phyloP scores from a whole-genome alignment of 1,140 invertebrate genomes.

The Popillia japonica region DNA sequence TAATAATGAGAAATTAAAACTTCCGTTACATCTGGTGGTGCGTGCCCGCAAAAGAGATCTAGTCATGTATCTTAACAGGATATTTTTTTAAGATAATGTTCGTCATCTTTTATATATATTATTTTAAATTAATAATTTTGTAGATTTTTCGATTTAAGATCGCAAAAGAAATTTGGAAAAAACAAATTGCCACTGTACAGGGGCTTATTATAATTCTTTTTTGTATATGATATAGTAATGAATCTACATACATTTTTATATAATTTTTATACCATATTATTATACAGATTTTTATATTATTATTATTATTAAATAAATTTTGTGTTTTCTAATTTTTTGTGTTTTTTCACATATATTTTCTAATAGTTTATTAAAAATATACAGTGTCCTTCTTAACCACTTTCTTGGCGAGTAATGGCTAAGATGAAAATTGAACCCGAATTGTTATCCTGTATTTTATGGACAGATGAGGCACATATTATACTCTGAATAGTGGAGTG shows the following conservation, averaged over 20 bases:
- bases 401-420: too few relatives aligned
- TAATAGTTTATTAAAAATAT: neutral
- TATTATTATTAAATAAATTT: conserved; percentile 30
- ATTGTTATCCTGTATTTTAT: too few relatives aligned
- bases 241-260: conserved; percentile 39
- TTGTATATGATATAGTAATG: conserved; percentile 24
- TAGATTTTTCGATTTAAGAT: too few relatives aligned
- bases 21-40: too few relatives aligned
- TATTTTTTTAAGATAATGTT: conserved; percentile 14
- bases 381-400: too few relatives aligned
- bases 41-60: neutral
- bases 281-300: conserved; percentile 32
- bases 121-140: neutral
- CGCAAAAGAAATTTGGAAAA: too few relatives aligned
- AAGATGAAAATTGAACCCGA: too few relatives aligned
- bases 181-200: conserved; percentile 56
- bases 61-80: conserved; percentile 4
- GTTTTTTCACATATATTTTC: neutral
- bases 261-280: conserved; percentile 37
- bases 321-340: conserved; percentile 22
- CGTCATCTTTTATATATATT: conserved; percentile 4
- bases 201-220: conserved; percentile 52
- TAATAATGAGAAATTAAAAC: too few relatives aligned
- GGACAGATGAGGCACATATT: too few relatives aligned
- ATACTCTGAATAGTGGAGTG: too few relatives aligned